Base-by-base conservation (phyloP, 1,140 invertebrate genomes). In the Neelides sp. region DNA sequence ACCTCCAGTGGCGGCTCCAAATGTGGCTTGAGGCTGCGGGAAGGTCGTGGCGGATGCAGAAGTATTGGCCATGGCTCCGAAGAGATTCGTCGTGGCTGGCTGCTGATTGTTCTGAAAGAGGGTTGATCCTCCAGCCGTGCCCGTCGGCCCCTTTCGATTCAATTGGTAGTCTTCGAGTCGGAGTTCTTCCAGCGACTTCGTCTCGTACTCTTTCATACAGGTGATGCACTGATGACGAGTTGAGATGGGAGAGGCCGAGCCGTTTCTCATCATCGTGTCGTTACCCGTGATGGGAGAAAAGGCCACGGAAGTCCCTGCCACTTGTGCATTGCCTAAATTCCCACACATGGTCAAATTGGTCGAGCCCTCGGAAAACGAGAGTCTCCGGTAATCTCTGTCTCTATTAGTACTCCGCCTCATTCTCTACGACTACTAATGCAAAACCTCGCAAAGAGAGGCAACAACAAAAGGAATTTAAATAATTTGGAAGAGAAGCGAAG, bases 171-270 rank as follows among this genome's bases (percentile, higher is more conserved):
- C 94, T 69, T 98, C 93, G 22, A 86, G 69, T 40, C 93, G 73
- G 1, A 98, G 67, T 68, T 98, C 93, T 69, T 96, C 92, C 22
- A 97, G 67, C 1, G 87, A 92, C 71, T 97, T 97, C 20, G 64
- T 71, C 64, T 97, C 91, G 69, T 97, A 97, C 64, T 97, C 91
- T 71, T 96, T 94, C 93, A 96, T 97, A 52, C 84, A 87, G 3
- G 88, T 92, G 34, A 97, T 97, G 64, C 90, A 95, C 65, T 94
- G 86, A 67, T 95, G 89, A 60, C 85, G 78, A 2, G 89, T 96
- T 50, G 77, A 84, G 54, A 98, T 90, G 49, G 73, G 89, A 58
- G 78, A 78, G 1, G 80, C 77, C 10, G 76, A 74, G 2, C 85
- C 86, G 67, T 81, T 81, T 68, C 95, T 95, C 44, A 88, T 75